phyloP scores from a whole-genome alignment of 2,888 invertebrate species.

The Thyatira batis region DNA sequence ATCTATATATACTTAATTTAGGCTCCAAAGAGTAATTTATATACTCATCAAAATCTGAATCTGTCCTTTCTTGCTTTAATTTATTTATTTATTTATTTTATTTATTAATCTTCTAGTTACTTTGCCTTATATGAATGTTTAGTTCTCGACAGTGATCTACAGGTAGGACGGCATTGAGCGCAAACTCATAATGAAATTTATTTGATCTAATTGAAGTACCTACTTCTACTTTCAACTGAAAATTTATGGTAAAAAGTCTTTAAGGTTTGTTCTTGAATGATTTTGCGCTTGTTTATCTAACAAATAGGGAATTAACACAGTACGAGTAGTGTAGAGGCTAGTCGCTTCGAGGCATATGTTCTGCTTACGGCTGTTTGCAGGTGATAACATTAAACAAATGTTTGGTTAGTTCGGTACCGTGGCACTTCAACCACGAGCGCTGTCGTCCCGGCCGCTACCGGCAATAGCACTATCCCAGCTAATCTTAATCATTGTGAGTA shows the following conservation, averaged over 20 bases:
- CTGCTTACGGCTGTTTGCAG: conserved; percentile 76
- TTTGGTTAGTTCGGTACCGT: conserved; percentile 81
- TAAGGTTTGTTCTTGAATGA: neutral
- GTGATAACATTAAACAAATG: conserved; percentile 81
- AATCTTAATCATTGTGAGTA: conserved; percentile 68
- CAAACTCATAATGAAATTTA: no score
- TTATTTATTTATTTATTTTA: no score
- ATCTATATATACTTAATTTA: no score
- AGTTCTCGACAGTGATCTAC: neutral
- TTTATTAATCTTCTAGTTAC: conserved; percentile 10
- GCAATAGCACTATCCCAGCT: conserved; percentile 56
- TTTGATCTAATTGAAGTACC: no score
- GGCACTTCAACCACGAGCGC: conserved; percentile 43
- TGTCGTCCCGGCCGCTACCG: conserved; percentile 37
- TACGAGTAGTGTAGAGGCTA: conserved; percentile 48
- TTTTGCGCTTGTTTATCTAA: neutral
- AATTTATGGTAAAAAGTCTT: neutral
- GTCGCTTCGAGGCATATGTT: conserved; percentile 70
- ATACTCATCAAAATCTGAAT: conserved; percentile 30
- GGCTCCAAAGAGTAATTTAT: conserved; percentile 34
- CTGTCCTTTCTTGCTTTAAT: conserved; percentile 29
- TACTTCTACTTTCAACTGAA: neutral
- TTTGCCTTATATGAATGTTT: neutral
- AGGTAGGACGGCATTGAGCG: neutral
- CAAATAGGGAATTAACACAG: conserved; percentile 24